Evolutionary conservation across 2,888 invertebrate genomes (phyloP).

Genomic region (Rotaria socialis): DNA sequence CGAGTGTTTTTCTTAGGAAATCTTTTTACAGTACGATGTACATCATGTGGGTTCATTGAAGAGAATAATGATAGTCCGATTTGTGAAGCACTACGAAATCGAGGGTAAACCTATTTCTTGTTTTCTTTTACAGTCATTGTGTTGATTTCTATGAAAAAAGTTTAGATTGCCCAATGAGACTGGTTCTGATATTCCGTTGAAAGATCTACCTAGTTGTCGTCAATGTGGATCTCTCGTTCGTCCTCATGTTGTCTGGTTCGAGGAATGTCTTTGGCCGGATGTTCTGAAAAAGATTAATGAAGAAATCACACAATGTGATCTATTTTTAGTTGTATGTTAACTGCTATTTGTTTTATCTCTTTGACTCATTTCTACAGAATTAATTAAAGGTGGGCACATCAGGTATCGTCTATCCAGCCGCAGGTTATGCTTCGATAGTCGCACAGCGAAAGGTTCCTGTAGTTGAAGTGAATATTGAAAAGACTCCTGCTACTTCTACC

Average conservation of each 20-base stretch:
- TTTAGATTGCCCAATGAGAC: neutral
- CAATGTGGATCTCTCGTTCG: slow-evolving; percentile 64
- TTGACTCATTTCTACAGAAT: slow-evolving; percentile 10
- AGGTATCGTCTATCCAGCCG: slow-evolving; percentile 79
- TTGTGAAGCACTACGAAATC: slow-evolving; percentile 22
- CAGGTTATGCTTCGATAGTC: slow-evolving; percentile 75
- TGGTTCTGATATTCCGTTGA: slow-evolving; percentile 60
- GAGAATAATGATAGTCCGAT: neutral
- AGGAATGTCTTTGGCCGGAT: slow-evolving; percentile 69
- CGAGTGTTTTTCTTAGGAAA: neutral
- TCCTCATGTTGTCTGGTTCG: slow-evolving; percentile 83
- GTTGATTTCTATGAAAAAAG: neutral
- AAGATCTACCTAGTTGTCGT: slow-evolving; percentile 62
- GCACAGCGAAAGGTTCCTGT: slow-evolving; percentile 71
- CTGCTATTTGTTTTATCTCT: neutral
- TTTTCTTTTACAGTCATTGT: neutral
- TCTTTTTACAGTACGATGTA: slow-evolving; percentile 7
- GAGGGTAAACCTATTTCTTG: neutral
- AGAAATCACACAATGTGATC: slow-evolving; percentile 70
- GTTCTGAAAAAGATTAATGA: slow-evolving; percentile 67
- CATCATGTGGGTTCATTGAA: slow-evolving; percentile 12
- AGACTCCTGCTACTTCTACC: neutral
- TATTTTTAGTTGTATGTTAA: slow-evolving; percentile 68
- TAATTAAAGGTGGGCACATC: slow-evolving; percentile 70
- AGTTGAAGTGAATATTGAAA: slow-evolving; percentile 70